Conservation (phyloP, 2,797 vertebrate genomes). For the Nyctibius grandis region DNA sequence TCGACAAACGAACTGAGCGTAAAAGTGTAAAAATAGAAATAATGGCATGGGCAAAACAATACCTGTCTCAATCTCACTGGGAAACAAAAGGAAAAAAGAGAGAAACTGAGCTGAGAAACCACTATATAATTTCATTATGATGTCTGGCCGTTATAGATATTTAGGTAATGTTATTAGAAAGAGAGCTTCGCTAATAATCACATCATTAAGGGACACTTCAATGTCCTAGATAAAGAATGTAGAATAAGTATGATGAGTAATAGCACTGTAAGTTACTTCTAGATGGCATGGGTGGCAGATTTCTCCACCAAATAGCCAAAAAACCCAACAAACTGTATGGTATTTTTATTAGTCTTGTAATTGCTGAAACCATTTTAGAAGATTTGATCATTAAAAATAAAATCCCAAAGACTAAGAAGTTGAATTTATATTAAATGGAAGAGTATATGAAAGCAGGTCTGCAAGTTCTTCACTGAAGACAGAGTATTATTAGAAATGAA, state of each 20-base stretch:
- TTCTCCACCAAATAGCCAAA: neutral
- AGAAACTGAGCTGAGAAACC: neutral
- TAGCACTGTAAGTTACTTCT: neutral
- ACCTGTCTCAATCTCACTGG: neutral
- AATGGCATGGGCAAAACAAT: neutral
- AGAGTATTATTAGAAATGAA: neutral
- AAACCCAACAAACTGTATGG: neutral
- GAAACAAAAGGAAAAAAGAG: neutral
- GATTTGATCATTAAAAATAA: slow-evolving; percentile 6
- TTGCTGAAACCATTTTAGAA: neutral
- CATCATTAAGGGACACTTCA: neutral
- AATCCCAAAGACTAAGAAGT: neutral
- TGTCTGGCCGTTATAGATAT: neutral
- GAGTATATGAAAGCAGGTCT: neutral
- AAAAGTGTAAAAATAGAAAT: neutral
- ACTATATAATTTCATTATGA: neutral
- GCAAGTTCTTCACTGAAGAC: neutral
- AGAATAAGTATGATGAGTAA: neutral
- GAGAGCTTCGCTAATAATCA: neutral
- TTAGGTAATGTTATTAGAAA: neutral
- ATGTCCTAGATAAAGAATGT: neutral
- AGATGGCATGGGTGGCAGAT: neutral
- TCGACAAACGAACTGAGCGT: neutral
- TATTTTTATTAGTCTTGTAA: neutral
- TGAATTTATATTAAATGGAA: neutral